phyloP scores from a whole-genome alignment of 2,797 vertebrate species.

The Holocentrus rufus region DNA sequence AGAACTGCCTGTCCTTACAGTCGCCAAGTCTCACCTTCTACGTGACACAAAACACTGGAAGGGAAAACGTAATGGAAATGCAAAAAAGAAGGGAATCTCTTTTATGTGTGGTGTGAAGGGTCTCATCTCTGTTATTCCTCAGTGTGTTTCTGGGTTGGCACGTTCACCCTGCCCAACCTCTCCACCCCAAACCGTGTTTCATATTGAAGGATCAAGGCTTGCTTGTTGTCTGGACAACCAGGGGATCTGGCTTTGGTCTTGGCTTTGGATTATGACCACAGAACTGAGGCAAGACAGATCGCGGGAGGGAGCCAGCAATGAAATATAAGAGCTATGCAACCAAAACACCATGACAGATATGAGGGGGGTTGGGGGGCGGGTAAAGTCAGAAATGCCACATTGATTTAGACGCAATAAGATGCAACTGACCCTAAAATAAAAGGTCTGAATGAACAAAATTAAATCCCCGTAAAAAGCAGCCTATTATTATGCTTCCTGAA shows the following conservation, averaged over 20 bases:
- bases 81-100: slow-evolving; percentile 2
- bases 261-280: slow-evolving; percentile 74
- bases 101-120: slow-evolving; percentile 1
- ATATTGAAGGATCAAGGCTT: slow-evolving; percentile 61
- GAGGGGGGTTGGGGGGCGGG: too few relatives aligned
- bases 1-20: slow-evolving; percentile 39
- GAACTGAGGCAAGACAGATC: slow-evolving; percentile 73
- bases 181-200: slow-evolving; percentile 34
- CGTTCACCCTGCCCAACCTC: slow-evolving; percentile 37
- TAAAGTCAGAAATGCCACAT: neutral
- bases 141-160: slow-evolving; percentile 5
- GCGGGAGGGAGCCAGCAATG: slow-evolving; percentile 30
- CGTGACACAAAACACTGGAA: slow-evolving; percentile 17
- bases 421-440: neutral
- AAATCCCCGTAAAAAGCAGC: neutral
- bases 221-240: slow-evolving; percentile 66
- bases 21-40: slow-evolving; percentile 27
- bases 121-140: neutral
- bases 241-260: slow-evolving; percentile 62
- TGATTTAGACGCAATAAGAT: neutral
- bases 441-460: neutral
- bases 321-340: slow-evolving; percentile 7
- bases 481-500: slow-evolving; percentile 33
- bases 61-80: slow-evolving; percentile 14
- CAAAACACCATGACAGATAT: slow-evolving; percentile 14